Conservation (phyloP, 2,888 invertebrate species). For the Hypomecis atomaria region DNA sequence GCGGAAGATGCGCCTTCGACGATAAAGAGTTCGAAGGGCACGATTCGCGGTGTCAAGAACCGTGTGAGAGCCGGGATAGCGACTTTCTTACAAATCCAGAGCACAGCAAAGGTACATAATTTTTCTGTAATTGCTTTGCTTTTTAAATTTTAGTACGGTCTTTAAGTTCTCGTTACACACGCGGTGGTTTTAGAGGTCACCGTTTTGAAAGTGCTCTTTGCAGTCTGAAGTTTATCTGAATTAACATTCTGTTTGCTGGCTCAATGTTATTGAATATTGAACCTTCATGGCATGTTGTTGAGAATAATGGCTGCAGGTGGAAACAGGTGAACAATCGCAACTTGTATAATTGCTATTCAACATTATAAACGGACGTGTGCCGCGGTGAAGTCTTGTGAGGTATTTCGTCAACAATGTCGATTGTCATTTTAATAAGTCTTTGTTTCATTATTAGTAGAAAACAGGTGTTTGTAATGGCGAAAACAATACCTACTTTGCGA, state of each 20-base stretch:
- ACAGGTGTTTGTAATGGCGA: conserved; percentile 45
- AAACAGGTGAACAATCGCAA: conserved; percentile 64
- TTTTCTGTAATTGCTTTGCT: conserved; percentile 48
- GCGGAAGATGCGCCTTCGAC: conserved; percentile 88
- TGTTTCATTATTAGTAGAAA: conserved; percentile 53
- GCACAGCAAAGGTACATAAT: conserved; percentile 89
- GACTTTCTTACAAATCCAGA: conserved; percentile 95
- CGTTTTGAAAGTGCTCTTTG: conserved; percentile 70
- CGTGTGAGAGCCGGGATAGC: conserved; percentile 97
- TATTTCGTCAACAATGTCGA: conserved; percentile 59
- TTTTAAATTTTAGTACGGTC: conserved; percentile 54
- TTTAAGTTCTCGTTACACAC: conserved; percentile 66
- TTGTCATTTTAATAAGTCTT: conserved; percentile 54
- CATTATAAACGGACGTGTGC: conserved; percentile 66
- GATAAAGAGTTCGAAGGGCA: conserved; percentile 95
- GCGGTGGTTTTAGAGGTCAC: conserved; percentile 77
- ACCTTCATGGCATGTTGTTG: conserved; percentile 65
- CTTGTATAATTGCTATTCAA: conserved; percentile 64
- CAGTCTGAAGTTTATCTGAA: conserved; percentile 64
- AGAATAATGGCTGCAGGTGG: conserved; percentile 60
- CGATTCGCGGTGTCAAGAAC: conserved; percentile 97
- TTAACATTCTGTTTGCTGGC: conserved; percentile 50
- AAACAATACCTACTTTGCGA: conserved; percentile 29
- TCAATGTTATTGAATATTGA: conserved; percentile 57
- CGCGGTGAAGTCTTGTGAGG: conserved; percentile 43